Evolutionary conservation across 2,113 vertebrate genomes (phyloP), one percentile per base, ranked within the genome.

Genomic region (Beaufortia kweichowensis): DNA sequence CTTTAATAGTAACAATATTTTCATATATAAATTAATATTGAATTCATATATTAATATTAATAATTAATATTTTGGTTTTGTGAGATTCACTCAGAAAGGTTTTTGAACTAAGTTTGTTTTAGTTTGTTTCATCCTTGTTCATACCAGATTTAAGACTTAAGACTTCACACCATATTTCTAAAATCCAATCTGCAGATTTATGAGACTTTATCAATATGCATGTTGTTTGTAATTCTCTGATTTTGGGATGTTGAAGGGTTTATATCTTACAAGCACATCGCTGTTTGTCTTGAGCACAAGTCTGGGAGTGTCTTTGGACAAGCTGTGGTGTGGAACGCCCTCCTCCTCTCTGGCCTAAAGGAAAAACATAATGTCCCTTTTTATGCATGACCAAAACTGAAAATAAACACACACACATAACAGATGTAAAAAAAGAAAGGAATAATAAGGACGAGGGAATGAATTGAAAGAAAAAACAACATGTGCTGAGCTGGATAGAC

Each of bases 231-330:
- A 59, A 53, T 66, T 77, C 63, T 67, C 63, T 39, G 48, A 63
- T 63, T 78, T 67, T 61, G 29, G 68, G 81, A 66, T 76, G 73
- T 72, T 81, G n/a, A 77, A 77, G 28, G 56, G 57, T 91, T 95
- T 91, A 93, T 95, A 90, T 95, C 96, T 99, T 98, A 98, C 96
- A 99, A 99, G 95, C 93, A 97, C 95, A 96, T 99, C 96, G 97
- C 95, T 96, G 96, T 98, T 98, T 97, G 95, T 96, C 95, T 98
- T 98, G 96, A 96, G 97, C 95, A 96, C 96, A 98, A 98, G 95
- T 94, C 96, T 96, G 94, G 97, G 93, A 93, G 96, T 95, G 94
- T 98, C 96, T 96, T 98, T 96, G 96, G 95, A 92, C 96, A 94
- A 98, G 96, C 95, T 94, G 93, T 95, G 95, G 94, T 94, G 95